Base-by-base conservation (phyloP, 2,888 invertebrate genomes). In the Acronicta leporina region DNA sequence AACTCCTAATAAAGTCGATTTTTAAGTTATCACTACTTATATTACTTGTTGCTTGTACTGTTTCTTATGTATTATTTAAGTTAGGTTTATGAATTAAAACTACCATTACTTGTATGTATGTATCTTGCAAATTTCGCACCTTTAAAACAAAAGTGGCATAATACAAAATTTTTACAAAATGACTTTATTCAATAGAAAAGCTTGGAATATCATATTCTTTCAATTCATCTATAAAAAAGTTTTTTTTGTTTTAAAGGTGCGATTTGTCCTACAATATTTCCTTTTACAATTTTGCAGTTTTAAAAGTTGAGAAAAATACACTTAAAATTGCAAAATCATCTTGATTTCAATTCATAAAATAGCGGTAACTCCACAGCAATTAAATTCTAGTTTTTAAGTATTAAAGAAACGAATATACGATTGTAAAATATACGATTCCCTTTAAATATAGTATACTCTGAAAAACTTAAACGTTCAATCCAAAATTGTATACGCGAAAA, bases 401-500 rank as follows among this genome's bases (percentile, higher is more conserved):
- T 67, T 59, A 68, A 82, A 85, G 33, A 73, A 85, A 85, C 81
- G 78, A 86, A 82, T 85, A 90, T 90, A 91, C 89, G 90, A 90
- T 77, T 77, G 75, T 77, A 77, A 83, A 82, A 72, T 88, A 91
- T 92, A 91, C 89, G 91, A 90, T 84, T 80, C 83, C 68, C 75
- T 60, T 72, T 70, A 68, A 86, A 83, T 78, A 83, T 79, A 81
- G 84, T 84, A 87, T 85, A 86, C 86, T 84, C 74, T 50, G 52
- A 74, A 76, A 33, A 73, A 73, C 68, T 67, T 72, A 69, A 79
- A 84, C 82, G 77, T 86, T 88, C 79, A 87, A 87, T 90, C 88
- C 87, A 90, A 88, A 85, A 82, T 84, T 90, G 92, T 92, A 92
- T 92, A 92, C 92, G 91, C 88, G 77, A 81, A 81, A 77, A 79